A percentile compares a stretch with the other conserved stretches of the same genome.
phyloP scores from a whole-genome alignment of 2,797 vertebrate genomes.

The Enteromius viviparus region DNA sequence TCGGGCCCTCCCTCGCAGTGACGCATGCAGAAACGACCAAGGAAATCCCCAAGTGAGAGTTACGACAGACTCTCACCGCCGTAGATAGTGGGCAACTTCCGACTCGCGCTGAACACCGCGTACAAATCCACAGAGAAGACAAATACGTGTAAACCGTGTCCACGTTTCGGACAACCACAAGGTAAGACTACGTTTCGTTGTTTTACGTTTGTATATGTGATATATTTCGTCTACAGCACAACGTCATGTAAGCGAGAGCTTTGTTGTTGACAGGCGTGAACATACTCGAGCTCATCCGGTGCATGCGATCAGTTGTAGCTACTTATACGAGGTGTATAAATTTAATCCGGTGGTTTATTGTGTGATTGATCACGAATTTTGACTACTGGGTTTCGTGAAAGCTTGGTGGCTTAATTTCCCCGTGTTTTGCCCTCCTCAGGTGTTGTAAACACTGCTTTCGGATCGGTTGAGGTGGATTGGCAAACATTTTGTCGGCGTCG shows the following conservation, averaged over 20 bases:
- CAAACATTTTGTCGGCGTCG: neutral
- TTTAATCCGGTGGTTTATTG: neutral
- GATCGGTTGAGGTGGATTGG: neutral
- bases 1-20: constrained; percentile 56
- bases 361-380: neutral
- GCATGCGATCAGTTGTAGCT: neutral
- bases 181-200: constrained; percentile 19
- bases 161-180: neutral
- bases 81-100: constrained; percentile 65
- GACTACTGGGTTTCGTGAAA: neutral
- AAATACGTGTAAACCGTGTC: neutral
- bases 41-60: constrained; percentile 75
- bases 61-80: constrained; percentile 62
- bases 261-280: constrained; percentile 12
- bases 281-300: constrained; percentile 22
- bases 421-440: neutral
- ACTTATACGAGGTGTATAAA: neutral
- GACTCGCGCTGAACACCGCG: neutral
- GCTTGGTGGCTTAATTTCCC: neutral
- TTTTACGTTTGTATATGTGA: neutral
- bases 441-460: neutral
- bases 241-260: neutral
- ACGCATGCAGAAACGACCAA: constrained; percentile 68
- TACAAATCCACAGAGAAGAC: neutral
- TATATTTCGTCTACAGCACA: neutral